Base-by-base conservation (phyloP, 2,113 vertebrate species). In the Acanthochromis polyacanthus region DNA sequence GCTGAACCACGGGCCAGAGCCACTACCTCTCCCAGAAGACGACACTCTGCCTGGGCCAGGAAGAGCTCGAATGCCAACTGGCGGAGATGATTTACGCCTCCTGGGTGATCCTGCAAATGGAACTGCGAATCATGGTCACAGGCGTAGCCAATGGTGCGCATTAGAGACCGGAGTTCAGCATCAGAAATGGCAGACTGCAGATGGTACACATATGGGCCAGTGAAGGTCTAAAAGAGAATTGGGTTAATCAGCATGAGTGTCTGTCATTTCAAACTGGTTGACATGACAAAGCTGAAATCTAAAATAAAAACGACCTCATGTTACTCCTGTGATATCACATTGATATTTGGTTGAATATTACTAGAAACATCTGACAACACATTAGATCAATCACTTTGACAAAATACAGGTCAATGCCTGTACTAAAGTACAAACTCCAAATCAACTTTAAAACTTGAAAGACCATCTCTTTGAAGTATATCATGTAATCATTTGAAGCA, bases 131-230 rank as follows among this genome's bases (percentile, higher is more conserved):
- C 98, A 1, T 96, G 96, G 61, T 97, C 92, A 46, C 92, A 92
- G 25, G 92, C 83, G 3, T 99, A 99, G 86, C 98, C 98, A 92
- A 99, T 96, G 90, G 93, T 95, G 80, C 88, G 96, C 92, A 99
- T 93, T 59, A 99, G 95, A 68, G 95, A 88, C 66, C 92, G 95
- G 56, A 99, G 93, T 69, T 99, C 97, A 5, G 96, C 91, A 12
- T 99, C 98, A 5, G 94, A 92, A 16, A 99, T 85, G 4, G 96
- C 94, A 10, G 97, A 96, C 93, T 97, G 97, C 45, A 99, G 95
- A 25, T 96, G 96, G 94, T 99, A 99, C 71, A 99, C 97, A 65
- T 99, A 99, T 28, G 98, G 96, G 62, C 98, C 98, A 1, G 98
- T 99, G 93, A 99, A 99, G 67, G 98, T 98, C 98, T 99, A 58